Conservation (phyloP, 2,113 vertebrate species). For the Enhydra lutris region DNA sequence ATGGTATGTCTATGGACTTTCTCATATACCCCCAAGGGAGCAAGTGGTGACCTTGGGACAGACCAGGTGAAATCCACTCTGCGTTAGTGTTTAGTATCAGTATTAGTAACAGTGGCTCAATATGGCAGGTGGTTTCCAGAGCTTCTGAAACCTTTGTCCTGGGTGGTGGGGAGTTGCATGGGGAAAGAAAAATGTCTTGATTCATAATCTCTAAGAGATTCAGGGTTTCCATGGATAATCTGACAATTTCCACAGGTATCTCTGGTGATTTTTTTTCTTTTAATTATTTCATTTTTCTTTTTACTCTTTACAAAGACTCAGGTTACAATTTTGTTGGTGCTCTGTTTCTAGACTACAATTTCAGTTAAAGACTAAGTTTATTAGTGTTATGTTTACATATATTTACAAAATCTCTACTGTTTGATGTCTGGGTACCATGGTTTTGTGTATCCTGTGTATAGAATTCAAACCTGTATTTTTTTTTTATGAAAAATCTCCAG, state of each 20-base stretch:
- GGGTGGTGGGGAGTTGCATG: neutral
- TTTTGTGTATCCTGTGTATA: neutral
- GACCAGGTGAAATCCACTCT: neutral
- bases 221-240: neutral
- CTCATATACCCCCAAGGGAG: neutral
- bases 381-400: neutral
- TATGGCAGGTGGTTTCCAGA: neutral
- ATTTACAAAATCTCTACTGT: neutral
- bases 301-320: neutral
- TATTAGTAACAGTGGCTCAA: neutral
- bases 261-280: neutral
- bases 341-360: neutral
- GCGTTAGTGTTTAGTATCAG: neutral
- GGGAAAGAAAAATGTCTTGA: neutral
- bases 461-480: neutral
- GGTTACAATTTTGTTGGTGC: neutral
- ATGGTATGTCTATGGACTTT: neutral
- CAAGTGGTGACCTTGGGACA: neutral
- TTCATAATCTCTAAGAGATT: neutral
- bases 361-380: neutral
- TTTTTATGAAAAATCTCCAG: neutral
- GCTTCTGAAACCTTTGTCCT: neutral
- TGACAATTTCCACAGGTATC: neutral
- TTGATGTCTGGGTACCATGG: neutral
- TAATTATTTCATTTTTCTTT: neutral